A percentile compares a stretch with the other conserved stretches of the same genome.
Conservation (phyloP, 2,888 invertebrate genomes). For the Andricus quercusramuli region DNA sequence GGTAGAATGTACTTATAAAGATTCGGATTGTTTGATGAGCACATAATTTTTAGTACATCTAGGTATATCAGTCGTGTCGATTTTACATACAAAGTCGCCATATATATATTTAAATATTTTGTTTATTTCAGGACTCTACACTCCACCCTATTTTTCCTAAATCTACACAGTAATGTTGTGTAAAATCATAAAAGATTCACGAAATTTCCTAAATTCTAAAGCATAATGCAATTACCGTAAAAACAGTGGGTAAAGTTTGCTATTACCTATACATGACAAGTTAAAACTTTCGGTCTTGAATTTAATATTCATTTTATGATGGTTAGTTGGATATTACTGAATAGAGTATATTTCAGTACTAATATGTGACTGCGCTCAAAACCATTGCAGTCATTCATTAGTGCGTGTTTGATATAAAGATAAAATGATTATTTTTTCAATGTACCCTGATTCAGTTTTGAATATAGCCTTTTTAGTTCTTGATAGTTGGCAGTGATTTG, state of each 20-base stretch:
- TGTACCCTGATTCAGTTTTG: slow-evolving; percentile 12
- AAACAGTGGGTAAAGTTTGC: neutral
- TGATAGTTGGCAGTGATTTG: slow-evolving; percentile 34
- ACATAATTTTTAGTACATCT: neutral
- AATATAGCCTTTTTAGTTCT: neutral
- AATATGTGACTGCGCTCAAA: neutral
- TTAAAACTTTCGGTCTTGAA: neutral
- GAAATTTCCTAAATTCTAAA: slow-evolving; percentile 14
- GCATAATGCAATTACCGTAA: neutral
- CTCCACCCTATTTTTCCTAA: neutral
- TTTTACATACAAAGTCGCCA: neutral
- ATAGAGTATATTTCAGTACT: neutral
- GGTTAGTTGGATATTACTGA: neutral
- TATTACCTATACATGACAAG: too few species aligned
- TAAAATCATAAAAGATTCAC: neutral
- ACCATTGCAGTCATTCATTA: neutral
- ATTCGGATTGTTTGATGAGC: neutral
- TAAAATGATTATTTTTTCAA: neutral
- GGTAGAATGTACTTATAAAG: neutral
- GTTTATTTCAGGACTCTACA: neutral
- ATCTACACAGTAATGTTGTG: neutral
- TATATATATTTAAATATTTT: neutral
- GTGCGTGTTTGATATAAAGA: neutral
- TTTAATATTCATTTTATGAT: neutral
- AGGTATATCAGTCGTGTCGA: neutral